Conservation (phyloP, 2,888 invertebrate species). For the Stenodera caucasica region DNA sequence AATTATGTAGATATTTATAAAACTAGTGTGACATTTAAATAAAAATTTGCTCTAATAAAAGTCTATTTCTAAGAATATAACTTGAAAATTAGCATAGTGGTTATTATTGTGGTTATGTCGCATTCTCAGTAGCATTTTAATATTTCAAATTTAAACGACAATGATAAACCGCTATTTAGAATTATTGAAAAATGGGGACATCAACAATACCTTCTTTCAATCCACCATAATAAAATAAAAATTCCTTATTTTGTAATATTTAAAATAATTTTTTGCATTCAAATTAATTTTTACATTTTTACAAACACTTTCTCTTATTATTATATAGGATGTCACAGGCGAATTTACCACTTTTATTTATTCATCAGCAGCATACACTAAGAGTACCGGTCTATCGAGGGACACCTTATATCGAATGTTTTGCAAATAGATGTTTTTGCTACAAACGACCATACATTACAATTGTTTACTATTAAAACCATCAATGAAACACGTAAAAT, state of each 20-base stretch:
- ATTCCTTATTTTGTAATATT: neutral
- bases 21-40: too few relatives aligned
- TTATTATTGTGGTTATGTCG: neutral
- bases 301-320: neutral
- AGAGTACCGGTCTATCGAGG: too few relatives aligned
- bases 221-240: neutral
- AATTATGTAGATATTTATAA: too few relatives aligned
- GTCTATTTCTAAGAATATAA: neutral
- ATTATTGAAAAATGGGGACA: neutral
- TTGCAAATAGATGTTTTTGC: too few relatives aligned
- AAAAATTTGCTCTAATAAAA: too few relatives aligned
- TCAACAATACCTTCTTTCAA: neutral
- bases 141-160: neutral
- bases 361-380: too few relatives aligned
- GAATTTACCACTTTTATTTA: neutral
- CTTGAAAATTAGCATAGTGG: neutral
- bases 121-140: neutral
- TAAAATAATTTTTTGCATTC: neutral
- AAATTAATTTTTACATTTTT: neutral
- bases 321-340: neutral
- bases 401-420: too few relatives aligned
- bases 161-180: slow-evolving; percentile 4
- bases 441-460: too few relatives aligned
- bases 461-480: too few relatives aligned
- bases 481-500: too few relatives aligned